Conservation (phyloP, 2,888 invertebrate species). For the Lepidochitona cinerea region DNA sequence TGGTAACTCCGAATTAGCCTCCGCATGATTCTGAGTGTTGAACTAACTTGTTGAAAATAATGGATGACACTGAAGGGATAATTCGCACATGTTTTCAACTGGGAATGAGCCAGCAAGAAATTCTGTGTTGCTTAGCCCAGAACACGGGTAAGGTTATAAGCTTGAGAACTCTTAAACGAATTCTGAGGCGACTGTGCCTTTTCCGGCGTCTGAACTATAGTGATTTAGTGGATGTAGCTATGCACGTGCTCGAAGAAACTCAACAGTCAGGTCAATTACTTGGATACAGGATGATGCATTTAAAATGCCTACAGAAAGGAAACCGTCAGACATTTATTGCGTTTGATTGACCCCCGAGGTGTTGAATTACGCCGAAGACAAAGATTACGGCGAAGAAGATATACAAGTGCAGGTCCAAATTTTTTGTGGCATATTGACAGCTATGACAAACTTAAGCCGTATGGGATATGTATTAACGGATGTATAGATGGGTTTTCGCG, state of each 20-base stretch:
- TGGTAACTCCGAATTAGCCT: too few species aligned
- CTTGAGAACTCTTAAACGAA: not conserved
- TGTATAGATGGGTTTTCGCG: constrained; percentile 34
- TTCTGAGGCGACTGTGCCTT: not conserved
- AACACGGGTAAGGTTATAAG: not conserved
- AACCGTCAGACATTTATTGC: not conserved
- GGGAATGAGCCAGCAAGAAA: not conserved
- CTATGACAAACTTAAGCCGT: too few species aligned
- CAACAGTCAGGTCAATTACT: not conserved
- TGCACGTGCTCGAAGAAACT: not conserved
- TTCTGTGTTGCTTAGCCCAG: not conserved
- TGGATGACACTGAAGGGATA: not conserved
- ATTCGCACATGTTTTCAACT: not conserved
- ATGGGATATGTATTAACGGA: too few species aligned
- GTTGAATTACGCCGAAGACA: not conserved
- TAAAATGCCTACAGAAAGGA: not conserved
- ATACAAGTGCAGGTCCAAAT: not conserved
- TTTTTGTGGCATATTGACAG: not conserved
- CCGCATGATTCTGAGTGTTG: too few species aligned
- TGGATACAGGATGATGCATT: not conserved
- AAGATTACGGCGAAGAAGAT: not conserved
- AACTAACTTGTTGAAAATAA: too few species aligned
- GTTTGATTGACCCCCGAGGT: not conserved
- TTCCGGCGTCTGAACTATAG: not conserved
- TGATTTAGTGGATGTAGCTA: not conserved